Conservation (phyloP, 2,113 vertebrate genomes). For the Aix galericulata region DNA sequence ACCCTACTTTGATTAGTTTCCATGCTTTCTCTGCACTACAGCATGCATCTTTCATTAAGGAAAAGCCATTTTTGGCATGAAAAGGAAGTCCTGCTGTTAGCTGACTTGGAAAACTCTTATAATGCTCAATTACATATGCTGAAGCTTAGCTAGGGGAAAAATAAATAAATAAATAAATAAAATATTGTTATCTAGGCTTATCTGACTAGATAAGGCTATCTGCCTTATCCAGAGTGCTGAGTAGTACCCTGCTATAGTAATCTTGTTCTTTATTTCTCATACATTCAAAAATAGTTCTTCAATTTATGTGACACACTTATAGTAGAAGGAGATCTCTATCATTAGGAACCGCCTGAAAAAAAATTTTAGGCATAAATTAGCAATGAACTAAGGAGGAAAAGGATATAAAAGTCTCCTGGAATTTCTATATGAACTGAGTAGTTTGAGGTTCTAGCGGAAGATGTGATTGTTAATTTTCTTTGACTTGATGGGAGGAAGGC, state of each 20-base stretch:
- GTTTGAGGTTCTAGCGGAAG: not conserved
- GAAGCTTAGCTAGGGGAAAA: not conserved
- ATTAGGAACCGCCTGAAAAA: not conserved
- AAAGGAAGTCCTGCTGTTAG: slow-evolving; percentile 12
- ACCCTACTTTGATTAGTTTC: slow-evolving; percentile 32
- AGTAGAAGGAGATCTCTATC: not conserved
- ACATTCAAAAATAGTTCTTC: not conserved
- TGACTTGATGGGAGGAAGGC: not conserved
- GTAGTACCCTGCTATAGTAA: not conserved
- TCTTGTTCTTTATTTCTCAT: not conserved
- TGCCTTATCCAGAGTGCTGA: not conserved
- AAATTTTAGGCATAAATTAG: not conserved
- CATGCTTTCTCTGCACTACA: not conserved
- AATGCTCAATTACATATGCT: slow-evolving; percentile 13
- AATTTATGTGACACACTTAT: not conserved
- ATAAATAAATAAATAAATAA: no score
- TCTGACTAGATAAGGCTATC: not conserved
- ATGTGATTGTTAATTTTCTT: not conserved
- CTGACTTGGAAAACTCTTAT: not conserved
- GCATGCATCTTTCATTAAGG: slow-evolving; percentile 27
- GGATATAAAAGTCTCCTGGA: not conserved
- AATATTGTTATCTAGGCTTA: no score
- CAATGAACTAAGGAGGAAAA: not conserved
- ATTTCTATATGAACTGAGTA: not conserved
- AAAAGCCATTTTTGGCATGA: slow-evolving; percentile 23